Evolutionary conservation across 2,888 invertebrate genomes (phyloP).

Genomic region (Osmoderma eremita): DNA sequence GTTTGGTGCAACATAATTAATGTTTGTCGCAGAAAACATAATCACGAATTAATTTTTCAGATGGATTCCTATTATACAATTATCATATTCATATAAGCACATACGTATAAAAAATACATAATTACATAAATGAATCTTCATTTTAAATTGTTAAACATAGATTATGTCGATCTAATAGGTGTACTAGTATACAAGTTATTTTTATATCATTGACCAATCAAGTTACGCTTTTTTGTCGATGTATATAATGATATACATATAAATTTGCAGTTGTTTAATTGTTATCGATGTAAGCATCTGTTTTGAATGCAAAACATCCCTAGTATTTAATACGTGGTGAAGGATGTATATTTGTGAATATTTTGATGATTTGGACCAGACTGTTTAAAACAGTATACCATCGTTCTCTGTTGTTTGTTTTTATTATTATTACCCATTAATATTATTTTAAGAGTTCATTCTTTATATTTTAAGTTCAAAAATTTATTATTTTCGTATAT

Average conservation of each 20-base stretch:
- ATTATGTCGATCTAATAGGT: slow-evolving; percentile 42
- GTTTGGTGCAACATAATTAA: background rate
- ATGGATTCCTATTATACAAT: slow-evolving; percentile 16
- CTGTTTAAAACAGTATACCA: slow-evolving; percentile 54
- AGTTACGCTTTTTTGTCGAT: slow-evolving; percentile 64
- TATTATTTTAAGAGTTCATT: slow-evolving; percentile 15
- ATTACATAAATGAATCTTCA: slow-evolving; percentile 24
- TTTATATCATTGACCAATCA: slow-evolving; percentile 66
- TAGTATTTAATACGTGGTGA: slow-evolving; percentile 62
- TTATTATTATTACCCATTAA: slow-evolving; percentile 44
- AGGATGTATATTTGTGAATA: slow-evolving; percentile 65
- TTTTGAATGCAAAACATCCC: slow-evolving; percentile 57
- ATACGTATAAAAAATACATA: slow-evolving; percentile 22
- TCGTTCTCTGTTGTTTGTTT: slow-evolving; percentile 37
- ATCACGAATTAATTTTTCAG: slow-evolving; percentile 16
- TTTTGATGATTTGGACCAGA: slow-evolving; percentile 56
- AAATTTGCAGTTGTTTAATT: slow-evolving; percentile 64
- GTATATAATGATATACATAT: slow-evolving; percentile 58
- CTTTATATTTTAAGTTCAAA: slow-evolving; percentile 9
- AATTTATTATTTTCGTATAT: background rate
- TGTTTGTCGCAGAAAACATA: slow-evolving; percentile 1
- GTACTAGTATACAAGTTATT: slow-evolving; percentile 60
- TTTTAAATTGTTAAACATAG: slow-evolving; percentile 42
- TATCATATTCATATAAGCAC: slow-evolving; percentile 26
- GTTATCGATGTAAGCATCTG: slow-evolving; percentile 59